Evolutionary conservation across 2,113 vertebrate species (phyloP).

Genomic region (Falcunculus frontatus): DNA sequence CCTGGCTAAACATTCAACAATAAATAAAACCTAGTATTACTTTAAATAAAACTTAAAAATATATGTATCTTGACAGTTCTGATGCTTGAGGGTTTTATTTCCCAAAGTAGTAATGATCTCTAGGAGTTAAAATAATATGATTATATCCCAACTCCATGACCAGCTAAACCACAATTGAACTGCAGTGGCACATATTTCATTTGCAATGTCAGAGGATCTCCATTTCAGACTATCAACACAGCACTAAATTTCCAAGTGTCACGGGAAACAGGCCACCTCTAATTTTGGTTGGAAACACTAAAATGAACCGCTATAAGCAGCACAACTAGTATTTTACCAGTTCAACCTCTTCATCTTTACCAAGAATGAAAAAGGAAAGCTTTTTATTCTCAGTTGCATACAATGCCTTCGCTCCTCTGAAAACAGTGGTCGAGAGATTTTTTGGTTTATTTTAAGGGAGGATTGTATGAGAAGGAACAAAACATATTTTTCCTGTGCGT

Average conservation of each 20-base stretch:
- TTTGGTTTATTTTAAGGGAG: neutral
- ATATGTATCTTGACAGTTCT: constrained; percentile 57
- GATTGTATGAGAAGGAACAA: neutral
- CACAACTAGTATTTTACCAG: constrained; percentile 42
- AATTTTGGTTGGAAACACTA: constrained; percentile 45
- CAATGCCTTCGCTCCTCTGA: neutral
- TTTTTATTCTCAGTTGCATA: neutral
- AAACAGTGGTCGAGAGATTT: neutral
- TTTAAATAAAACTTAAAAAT: constrained; percentile 56
- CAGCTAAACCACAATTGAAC: constrained; percentile 70
- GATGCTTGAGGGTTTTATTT: constrained; percentile 58
- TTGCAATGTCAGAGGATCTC: constrained; percentile 62
- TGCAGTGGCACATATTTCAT: constrained; percentile 61
- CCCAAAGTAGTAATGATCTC: constrained; percentile 67
- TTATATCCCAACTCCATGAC: constrained; percentile 63
- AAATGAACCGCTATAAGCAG: neutral
- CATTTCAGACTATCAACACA: constrained; percentile 65
- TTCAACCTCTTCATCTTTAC: constrained; percentile 38
- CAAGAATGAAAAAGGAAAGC: constrained; percentile 3
- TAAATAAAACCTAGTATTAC: constrained; percentile 35
- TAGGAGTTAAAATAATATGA: constrained; percentile 75
- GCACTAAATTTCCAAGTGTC: constrained; percentile 71
- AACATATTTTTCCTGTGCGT: neutral
- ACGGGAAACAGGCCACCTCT: constrained; percentile 61
- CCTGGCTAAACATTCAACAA: constrained; percentile 42